Base-by-base conservation (phyloP, 2,888 invertebrate genomes). In the Drosophila borborema region DNA sequence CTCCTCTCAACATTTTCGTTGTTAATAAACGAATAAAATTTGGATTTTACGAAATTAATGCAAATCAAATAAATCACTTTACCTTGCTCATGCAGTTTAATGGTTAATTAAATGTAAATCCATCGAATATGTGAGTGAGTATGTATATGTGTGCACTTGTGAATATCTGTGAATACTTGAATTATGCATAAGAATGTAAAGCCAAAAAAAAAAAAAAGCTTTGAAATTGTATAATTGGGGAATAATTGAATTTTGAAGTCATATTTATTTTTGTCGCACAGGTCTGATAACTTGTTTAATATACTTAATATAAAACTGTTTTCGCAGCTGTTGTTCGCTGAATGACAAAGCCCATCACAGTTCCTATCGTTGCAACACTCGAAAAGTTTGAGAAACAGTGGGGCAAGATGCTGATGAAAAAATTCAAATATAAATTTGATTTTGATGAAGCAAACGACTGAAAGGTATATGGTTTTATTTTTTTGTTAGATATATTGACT, bases 251-350 rank as follows among this genome's bases (percentile, higher is more conserved):
- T 28, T 28, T 16, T 31, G 49, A 31, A 49, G 31, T 49, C 49
- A 49, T n/a, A n/a, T 31, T n/a, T 49, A 49, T 49, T 49, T 49
- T 31, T n/a, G 49, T 49, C n/a, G 10, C n/a, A n/a, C 31, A 49
- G 31, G 49, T 34, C 18, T 18, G 7, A 51, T 16, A 48, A 31
- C 34, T 34, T 34, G 31, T 49, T 49, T 34, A 51, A 31, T 49
- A n/a, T n/a, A n/a, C 49, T 10, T n/a, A n/a, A n/a, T n/a, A 34
- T 34, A 34, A 51, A 51, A 12, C 34, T 34, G 49, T 18, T 34
- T n/a, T 31, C n/a, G 49, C 49, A 51, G 49, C 31, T 49, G 49
- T 31, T 49, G 31, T 28, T 49, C 31, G 31, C n/a, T 31, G 49
- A 49, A 31, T 49, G 31, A 6, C 49, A 49, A 16, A 46, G 46